Evolutionary conservation across 2,888 invertebrate species (phyloP).

Genomic region (Acanthoscelides obtectus): DNA sequence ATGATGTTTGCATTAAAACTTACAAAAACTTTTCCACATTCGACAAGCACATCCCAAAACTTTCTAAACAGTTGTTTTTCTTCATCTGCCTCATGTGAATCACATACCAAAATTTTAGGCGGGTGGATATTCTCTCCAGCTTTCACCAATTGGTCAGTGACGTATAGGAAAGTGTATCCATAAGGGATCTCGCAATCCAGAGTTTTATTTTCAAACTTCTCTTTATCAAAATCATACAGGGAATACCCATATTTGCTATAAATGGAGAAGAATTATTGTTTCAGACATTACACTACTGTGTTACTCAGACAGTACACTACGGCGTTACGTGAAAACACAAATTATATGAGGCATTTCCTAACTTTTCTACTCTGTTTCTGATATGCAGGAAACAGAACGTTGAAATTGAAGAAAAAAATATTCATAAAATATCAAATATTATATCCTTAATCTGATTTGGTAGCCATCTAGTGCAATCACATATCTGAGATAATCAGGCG

Average conservation of each 20-base stretch:
- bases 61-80: background rate
- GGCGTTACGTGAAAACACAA: no score
- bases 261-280: background rate
- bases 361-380: no score
- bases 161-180: background rate
- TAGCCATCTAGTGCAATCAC: no score
- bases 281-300: no score
- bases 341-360: no score
- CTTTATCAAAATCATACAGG: background rate
- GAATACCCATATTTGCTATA: background rate
- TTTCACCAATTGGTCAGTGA: background rate
- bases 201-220: background rate
- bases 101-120: background rate
- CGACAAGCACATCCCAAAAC: background rate
- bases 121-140: background rate
- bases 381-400: no score
- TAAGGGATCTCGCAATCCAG: background rate
- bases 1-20: no score
- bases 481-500: no score
- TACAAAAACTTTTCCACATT: background rate
- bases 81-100: background rate
- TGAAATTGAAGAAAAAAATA: no score
- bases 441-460: no score
- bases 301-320: no score
- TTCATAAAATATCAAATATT: no score